Evolutionary conservation across 1,140 invertebrate species (phyloP), one percentile per base, ranked within the genome.

Genomic region (Eurosta solidaginis): DNA sequence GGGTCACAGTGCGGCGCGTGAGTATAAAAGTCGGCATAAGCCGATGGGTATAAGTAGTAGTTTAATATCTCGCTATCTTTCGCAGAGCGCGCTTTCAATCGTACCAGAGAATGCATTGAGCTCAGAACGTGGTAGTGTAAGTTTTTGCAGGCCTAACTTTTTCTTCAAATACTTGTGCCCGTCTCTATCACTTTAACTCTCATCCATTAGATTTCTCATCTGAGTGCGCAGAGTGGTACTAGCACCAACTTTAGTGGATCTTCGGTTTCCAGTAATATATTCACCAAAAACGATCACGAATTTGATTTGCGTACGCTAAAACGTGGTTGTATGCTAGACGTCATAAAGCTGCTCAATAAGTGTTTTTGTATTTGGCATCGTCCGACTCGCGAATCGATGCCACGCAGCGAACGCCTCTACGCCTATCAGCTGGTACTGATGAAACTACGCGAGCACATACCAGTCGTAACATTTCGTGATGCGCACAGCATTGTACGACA

Each of bases 351-450:
- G 74, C 22, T 75, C 20, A 45, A 75, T 12, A 29, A 75, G 22
- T 75, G 74, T 20, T 50, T 75, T 42, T 75, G 74, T 22, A 75
- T 75, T 20, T 75, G 74, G 74, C 74, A 75, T 33, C 42, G 47
- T 6, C 74, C 74, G 12, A 27, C 74, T 17, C 74, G 74, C 29
- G 42, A 17, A 2, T 36, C 22, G 7, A 42, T 50, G 42, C 42
- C 42, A 25, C 74, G 74, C 7, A 29, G 74, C 36, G 74, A 75
- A 20, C 74, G 74, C 20, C 22, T 75, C 5, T 22, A 50, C n/a
- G 74, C 74, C 44, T 75, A 75, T 3, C 74, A 49, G 17, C 20
- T 75, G 20, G 3, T 75, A 22, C 44, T 75, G 22, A 3, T 47
- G 22, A 75, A 47, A 12, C 14, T 75, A 22, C 74, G 74, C 10